These are phyloP conservation scores for Zygaena filipendulae DNA, from an alignment of 2,888 invertebrate species.

Conservation along the genomic window DNA sequence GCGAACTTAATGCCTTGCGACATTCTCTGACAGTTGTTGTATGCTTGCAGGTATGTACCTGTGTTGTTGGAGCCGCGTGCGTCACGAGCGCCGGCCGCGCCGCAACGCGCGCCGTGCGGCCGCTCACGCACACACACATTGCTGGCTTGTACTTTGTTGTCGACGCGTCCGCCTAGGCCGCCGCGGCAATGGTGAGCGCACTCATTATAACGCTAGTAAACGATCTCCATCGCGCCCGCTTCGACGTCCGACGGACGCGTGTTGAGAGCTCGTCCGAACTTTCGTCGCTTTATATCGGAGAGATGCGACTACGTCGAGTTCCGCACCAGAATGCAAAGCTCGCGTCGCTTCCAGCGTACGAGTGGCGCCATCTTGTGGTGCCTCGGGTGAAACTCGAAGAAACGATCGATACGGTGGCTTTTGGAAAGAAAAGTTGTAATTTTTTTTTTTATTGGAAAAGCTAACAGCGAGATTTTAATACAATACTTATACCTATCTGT, in stretches of 20 bases:
- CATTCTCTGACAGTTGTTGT: too few relatives aligned
- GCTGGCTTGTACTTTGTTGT: slow-evolving; percentile 29
- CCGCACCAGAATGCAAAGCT: slow-evolving; percentile 5
- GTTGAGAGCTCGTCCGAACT: slow-evolving; percentile 2
- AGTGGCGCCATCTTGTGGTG: slow-evolving; percentile 14
- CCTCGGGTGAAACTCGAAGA: too few relatives aligned
- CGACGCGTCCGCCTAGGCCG: slow-evolving; percentile 14
- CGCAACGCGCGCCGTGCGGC: background rate
- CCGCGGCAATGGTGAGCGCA: slow-evolving; percentile 22
- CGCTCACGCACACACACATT: slow-evolving; percentile 10
- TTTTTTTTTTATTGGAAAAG: too few relatives aligned
- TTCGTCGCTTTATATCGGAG: too few relatives aligned
- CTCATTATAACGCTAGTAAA: slow-evolving; percentile 5
- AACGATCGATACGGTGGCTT: too few relatives aligned
- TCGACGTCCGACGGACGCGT: slow-evolving; percentile 1
- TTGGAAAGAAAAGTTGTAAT: too few relatives aligned
- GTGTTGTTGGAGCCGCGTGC: too few relatives aligned
- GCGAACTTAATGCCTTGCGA: too few relatives aligned
- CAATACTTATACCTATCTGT: too few relatives aligned
- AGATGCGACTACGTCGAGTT: too few relatives aligned
- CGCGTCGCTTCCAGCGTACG: slow-evolving; percentile 4
- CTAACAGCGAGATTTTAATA: too few relatives aligned
- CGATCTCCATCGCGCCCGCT: slow-evolving; percentile 5
- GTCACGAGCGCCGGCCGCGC: background rate
- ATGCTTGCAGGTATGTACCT: too few relatives aligned